phyloP scores from a whole-genome alignment of 2,888 invertebrate genomes.

The Omphaloscelis lunosa region DNA sequence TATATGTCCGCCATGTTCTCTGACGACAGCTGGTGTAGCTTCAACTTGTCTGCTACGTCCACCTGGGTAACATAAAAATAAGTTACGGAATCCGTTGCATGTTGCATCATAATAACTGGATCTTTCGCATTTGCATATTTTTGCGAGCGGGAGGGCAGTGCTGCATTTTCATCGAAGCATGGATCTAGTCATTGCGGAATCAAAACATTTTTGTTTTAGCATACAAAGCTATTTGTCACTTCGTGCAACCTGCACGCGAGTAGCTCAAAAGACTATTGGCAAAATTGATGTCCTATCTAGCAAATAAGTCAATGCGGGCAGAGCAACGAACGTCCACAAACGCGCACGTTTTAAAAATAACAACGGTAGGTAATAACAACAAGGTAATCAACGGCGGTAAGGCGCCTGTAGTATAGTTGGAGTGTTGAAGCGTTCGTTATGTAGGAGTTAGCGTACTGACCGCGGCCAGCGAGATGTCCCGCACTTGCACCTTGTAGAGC shows the following conservation, averaged over 20 bases:
- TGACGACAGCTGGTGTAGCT: conserved; percentile 75
- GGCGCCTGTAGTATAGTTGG: not conserved
- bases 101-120: too few relatives aligned
- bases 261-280: conserved; percentile 50
- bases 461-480: conserved; percentile 97
- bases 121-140: too few relatives aligned
- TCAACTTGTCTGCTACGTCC: conserved; percentile 82
- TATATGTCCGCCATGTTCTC: conserved; percentile 93
- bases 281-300: too few relatives aligned
- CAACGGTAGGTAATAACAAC: too few relatives aligned
- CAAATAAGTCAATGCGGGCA: not conserved
- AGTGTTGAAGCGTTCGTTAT: not conserved
- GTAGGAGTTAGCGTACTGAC: conserved; percentile 66
- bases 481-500: conserved; percentile 93
- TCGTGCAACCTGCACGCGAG: not conserved
- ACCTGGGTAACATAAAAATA: conserved; percentile 71
- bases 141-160: too few relatives aligned
- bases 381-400: not conserved
- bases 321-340: not conserved
- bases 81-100: not conserved
- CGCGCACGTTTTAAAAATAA: not conserved
- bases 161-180: not conserved
- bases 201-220: not conserved
- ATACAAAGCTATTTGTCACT: not conserved
- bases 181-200: not conserved